A percentile compares a stretch with the other conserved stretches of the same genome.
Evolutionary conservation across 92 coral and sea anemone species (phyloP).

Genomic region (Ricordea florida): DNA sequence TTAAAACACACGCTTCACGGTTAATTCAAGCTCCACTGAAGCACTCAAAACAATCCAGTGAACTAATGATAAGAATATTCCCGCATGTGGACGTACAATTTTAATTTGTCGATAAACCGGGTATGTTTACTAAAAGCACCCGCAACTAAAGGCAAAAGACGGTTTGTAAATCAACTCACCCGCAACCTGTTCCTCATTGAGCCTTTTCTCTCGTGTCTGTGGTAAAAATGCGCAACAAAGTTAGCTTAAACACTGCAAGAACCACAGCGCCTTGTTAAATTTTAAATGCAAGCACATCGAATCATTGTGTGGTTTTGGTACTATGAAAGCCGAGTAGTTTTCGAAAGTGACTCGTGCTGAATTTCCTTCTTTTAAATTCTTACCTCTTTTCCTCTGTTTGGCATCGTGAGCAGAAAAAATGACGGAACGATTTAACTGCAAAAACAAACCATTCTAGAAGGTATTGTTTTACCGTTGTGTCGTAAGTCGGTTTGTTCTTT

Average conservation of each 20-base stretch:
- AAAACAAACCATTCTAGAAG: constrained; percentile 13
- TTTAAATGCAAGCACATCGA: background rate
- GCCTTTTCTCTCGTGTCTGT: constrained; percentile 42
- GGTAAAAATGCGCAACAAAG: constrained; percentile 4
- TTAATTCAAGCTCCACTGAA: no score
- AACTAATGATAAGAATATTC: no score
- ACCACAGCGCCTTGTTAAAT: background rate
- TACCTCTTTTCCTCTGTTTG: constrained; percentile 33
- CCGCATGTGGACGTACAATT: no score
- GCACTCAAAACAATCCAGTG: no score
- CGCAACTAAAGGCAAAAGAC: background rate
- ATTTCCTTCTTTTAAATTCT: no score
- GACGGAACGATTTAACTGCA: background rate
- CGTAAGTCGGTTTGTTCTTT: constrained; percentile 3
- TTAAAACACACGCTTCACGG: no score
- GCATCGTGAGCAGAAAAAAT: background rate
- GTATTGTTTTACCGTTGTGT: constrained; percentile 8
- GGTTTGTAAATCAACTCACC: constrained; percentile 32
- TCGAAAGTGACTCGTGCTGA: no score
- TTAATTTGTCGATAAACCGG: no score
- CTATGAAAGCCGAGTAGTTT: background rate
- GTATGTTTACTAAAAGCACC: background rate
- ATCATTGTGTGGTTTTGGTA: constrained; percentile 14
- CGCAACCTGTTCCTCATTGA: constrained; percentile 66
- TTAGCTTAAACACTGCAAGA: constrained; percentile 5